Conservation (phyloP, 2,888 invertebrate species). For the Caenorhabditis sinica region DNA sequence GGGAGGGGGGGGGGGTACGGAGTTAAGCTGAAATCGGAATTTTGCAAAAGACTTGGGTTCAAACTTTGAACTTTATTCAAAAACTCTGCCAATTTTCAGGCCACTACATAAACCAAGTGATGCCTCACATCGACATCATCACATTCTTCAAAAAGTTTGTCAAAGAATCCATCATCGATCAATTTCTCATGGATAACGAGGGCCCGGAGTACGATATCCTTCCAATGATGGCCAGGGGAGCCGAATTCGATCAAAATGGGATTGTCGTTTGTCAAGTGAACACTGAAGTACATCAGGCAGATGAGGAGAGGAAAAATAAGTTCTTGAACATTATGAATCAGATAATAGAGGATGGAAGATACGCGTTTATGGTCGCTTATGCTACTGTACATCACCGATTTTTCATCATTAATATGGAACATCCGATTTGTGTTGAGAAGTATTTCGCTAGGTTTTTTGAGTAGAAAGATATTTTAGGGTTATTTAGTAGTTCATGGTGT, state of each 20-base stretch:
- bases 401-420: conserved; percentile 57
- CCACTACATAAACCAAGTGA: conserved; percentile 37
- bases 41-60: no score
- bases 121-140: conserved; percentile 66
- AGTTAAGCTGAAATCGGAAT: no score
- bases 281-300: conserved; percentile 57
- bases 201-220: conserved; percentile 63
- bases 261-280: conserved; percentile 57
- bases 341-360: conserved; percentile 57
- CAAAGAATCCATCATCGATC: conserved; percentile 55
- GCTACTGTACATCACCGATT: conserved; percentile 63
- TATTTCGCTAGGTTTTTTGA: conserved; percentile 59
- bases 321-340: conserved; percentile 54
- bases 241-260: conserved; percentile 55
- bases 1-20: no score
- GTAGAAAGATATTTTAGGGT: no score
- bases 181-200: conserved; percentile 63
- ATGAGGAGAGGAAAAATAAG: conserved; percentile 45
- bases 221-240: conserved; percentile 61
- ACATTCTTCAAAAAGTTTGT: conserved; percentile 62
- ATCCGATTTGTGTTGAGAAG: conserved; percentile 60
- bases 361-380: conserved; percentile 53
- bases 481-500: no score
- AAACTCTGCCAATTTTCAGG: conserved; percentile 6
- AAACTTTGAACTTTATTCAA: not conserved